Base-by-base conservation (phyloP, 2,888 invertebrate species). In the Ptilodon capucinus region DNA sequence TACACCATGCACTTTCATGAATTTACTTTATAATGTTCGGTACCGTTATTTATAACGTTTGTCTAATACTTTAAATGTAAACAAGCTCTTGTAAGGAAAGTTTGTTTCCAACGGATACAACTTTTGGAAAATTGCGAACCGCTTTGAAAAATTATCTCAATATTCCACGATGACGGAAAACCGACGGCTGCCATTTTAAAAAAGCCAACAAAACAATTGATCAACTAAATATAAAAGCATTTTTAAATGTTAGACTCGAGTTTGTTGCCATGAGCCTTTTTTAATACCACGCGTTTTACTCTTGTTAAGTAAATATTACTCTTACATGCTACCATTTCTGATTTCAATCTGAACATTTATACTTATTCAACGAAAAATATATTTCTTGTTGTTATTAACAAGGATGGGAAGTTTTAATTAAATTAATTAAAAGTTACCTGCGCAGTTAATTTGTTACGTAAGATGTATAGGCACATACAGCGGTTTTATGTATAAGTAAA, bases 371-470 rank as follows among this genome's bases (percentile, higher is more conserved):
- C n/a, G 14, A 36, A 44, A 42, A 52, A 46, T 48, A 53, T 46
- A 48, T 51, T 57, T 48, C 46, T 51, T 57, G 17, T 41, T 45
- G 48, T 43, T 13, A 59, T 48, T 34, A 51, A 51, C 47, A 35
- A 34, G 47, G 48, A 52, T 58, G 52, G 48, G 30, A 68, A 65
- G 54, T 67, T 70, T 66, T 65, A 65, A 71, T 64, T 63, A 64
- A 64, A 52, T 60, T 69, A 59, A 70, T 71, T 64, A 64, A 64
- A 69, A 64, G 57, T 68, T 69, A 44, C 48, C 50, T 53, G 38
- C 18, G 43, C 60, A 57, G 35, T 54, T 52, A 44, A 18, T 41
- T 54, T 54, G 51, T 46, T 51, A 45, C 49, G 41, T 51, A 42
- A 55, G 44, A 54, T 38, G 21, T 51, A 34, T 42, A 25, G 35